Base-by-base conservation (phyloP, 2,888 invertebrate species). In the Thumatha senex region DNA sequence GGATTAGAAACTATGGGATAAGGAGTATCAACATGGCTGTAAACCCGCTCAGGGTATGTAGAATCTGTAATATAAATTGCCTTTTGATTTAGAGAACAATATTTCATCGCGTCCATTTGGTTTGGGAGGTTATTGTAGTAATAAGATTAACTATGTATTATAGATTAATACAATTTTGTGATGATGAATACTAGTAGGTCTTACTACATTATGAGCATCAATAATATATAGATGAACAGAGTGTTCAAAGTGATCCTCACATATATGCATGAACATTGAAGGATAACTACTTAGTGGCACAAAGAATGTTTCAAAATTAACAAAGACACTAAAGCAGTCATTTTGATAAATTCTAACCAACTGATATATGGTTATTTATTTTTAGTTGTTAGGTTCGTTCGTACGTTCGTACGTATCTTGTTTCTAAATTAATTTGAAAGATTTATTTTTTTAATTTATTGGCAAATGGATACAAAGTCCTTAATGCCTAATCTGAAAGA, bases 101-200 rank as follows among this genome's bases (percentile, higher is more conserved):
- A 78, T 78, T 78, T 80, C 76, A 80, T 84, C 82, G 84, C 85
- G 85, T 86, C 85, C 85, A 85, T 80, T 82, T 77, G 69, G 69
- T 82, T 81, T 74, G 73, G 76, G 76, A 84, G 76, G 74, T 79
- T 80, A 76, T 58, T 67, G 69, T 79, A 80, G 71, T 58, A 61
- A 60, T 67, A 71, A 69, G 72, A 57, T 52, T 55, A 70, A 34
- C 12, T 63, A 64, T 51, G 18, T 24, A 24, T 61, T 54, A 52
- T 59, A 53, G 13, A 58, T 58, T 48, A 24, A 62, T 54, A 35
- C 54, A 60, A 34, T 64, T 54, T 56, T 68, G 58, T 62, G 58
- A 58, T 61, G 51, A 55, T 46, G 58, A 61, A 50, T 63, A 52
- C 63, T 67, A 51, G 56, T 60, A 54, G 48, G 46, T 57, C 39